Evolutionary conservation across 1,140 invertebrate species (phyloP), one percentile per base, ranked within the genome.

Genomic region (Formica selysi): DNA sequence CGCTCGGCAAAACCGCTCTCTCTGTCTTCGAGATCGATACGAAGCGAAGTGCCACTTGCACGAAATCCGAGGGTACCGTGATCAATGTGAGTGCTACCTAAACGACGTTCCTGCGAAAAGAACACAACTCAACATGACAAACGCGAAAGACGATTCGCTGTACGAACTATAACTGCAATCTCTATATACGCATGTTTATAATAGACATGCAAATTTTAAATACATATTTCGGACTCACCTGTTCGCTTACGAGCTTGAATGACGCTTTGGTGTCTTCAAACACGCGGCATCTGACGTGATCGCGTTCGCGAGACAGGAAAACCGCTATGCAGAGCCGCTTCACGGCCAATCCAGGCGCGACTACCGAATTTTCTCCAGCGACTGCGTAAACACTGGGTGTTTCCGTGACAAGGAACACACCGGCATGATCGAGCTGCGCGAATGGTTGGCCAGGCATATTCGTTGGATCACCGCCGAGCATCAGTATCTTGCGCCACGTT

Each of bases 251-350:
- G 85, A 98, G 98, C 93, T 99, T 98, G 80, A 98, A 96, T 6
- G 98, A 98, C 88, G 98, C 98, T 41, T 97, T 97, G 5, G 98
- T 99, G 92, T 99, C 98, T 94, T 99, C 98, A 41, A 99, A 96
- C 59, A 98, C 97, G 92, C 99, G 99, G 10, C 99, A 97, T 76
- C 98, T 96, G 71, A 99, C 96, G 90, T 96, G 93, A 98, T 98
- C 93, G 94, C 96, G 91, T 94, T 96, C 78, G 96, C 96, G 90
- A 96, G 96, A 87, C 95, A 97, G 71, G 97, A 99, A 99, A 0
- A 98, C 96, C 1, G 98, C 98, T 54, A 99, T 95, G 92, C 98
- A 97, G 85, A 99, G 96, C 84, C 97, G 96, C 94, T 99, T 99
- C 0, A 94, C 93, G 19, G 92, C 87, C 7, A 91, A 71, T 19